A percentile compares a stretch with the other conserved stretches of the same genome.
phyloP scores from a whole-genome alignment of 2,113 vertebrate species.

The Nibea coibor region DNA sequence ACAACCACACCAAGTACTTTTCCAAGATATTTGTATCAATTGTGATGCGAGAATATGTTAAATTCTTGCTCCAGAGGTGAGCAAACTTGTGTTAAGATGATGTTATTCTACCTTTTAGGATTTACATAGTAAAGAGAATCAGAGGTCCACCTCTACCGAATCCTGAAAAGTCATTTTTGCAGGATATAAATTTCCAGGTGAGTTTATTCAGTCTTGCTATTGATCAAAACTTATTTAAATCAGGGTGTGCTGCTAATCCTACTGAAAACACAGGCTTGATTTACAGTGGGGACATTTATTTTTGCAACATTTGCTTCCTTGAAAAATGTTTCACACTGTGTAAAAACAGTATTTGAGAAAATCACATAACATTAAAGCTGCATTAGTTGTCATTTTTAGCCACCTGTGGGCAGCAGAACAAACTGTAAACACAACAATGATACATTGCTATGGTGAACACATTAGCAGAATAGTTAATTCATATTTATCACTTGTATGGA shows the following conservation, averaged over 20 bases:
- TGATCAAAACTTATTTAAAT: background rate
- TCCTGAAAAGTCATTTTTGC: constrained; percentile 67
- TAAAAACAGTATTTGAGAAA: too few relatives aligned
- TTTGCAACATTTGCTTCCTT: background rate
- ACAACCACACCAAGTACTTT: background rate
- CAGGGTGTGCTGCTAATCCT: background rate
- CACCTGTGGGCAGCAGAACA: background rate
- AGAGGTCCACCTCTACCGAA: constrained; percentile 52
- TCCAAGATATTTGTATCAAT: background rate
- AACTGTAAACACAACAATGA: background rate
- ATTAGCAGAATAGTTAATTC: too few relatives aligned
- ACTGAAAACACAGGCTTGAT: background rate
- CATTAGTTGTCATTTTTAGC: background rate
- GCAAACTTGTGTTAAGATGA: background rate
- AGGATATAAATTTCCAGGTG: constrained; percentile 58
- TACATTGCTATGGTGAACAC: background rate
- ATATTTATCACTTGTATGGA: background rate
- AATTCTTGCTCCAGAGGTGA: too few relatives aligned
- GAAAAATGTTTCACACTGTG: background rate
- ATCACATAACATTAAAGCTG: background rate
- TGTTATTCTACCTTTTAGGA: constrained; percentile 45
- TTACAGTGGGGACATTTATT: too few relatives aligned
- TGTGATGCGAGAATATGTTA: too few relatives aligned
- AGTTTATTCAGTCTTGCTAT: background rate
- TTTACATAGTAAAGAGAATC: constrained; percentile 46